These are phyloP conservation scores for Acanthacorydalis orientalis DNA, from an alignment of 2,888 invertebrate genomes.

Conservation along the genomic window DNA sequence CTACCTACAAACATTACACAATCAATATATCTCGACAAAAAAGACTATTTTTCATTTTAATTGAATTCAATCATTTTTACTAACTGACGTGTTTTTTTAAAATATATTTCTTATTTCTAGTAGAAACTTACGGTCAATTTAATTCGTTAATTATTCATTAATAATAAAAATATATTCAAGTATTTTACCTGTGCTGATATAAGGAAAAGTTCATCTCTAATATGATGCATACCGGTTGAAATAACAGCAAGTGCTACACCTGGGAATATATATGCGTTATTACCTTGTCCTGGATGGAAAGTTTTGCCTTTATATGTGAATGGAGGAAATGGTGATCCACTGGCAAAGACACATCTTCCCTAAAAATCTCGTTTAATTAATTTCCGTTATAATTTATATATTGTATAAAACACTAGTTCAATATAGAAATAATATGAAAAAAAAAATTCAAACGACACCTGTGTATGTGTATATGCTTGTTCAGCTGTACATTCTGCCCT, in stretches of 20 bases:
- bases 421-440: not conserved
- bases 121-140: no score
- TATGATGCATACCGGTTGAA: conserved; percentile 79
- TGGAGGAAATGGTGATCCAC: conserved; percentile 89
- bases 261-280: conserved; percentile 95
- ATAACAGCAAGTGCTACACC: conserved; percentile 91
- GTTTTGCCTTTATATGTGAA: conserved; percentile 63
- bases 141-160: no score
- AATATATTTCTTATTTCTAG: no score
- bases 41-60: no score
- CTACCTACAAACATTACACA: conserved; percentile 36
- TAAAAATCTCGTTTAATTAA: conserved; percentile 23
- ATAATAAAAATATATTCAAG: no score
- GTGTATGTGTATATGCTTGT: conserved; percentile 78
- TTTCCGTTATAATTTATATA: no score
- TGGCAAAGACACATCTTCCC: conserved; percentile 89
- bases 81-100: no score
- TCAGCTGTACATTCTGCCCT: conserved; percentile 98
- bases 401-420: no score
- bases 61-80: no score
- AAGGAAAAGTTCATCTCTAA: conserved; percentile 86
- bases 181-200: conserved; percentile 68
- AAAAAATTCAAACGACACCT: conserved; percentile 33
- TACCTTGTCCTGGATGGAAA: conserved; percentile 88
- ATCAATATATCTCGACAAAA: not conserved